Evolutionary conservation across 2,888 invertebrate genomes (phyloP).

Genomic region (Drosophila rellima): DNA sequence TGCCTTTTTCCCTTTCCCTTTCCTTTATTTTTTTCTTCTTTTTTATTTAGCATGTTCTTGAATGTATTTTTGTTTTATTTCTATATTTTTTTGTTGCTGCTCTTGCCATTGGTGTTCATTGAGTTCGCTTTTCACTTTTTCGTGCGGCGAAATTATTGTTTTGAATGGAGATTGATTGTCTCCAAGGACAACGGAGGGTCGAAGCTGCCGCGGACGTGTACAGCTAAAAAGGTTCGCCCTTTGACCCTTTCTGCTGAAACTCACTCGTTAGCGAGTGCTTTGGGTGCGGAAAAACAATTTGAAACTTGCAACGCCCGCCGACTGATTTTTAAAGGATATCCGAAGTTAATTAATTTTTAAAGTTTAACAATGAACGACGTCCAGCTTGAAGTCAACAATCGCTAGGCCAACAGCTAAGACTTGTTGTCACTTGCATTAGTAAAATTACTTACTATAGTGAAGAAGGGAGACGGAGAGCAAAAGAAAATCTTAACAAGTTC

Average conservation of each 20-base stretch:
- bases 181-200: slow-evolving; percentile 78
- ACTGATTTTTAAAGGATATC: slow-evolving; percentile 64
- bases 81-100: slow-evolving; percentile 25
- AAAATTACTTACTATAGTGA: no score
- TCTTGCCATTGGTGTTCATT: slow-evolving; percentile 52
- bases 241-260: slow-evolving; percentile 14
- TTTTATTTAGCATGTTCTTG: slow-evolving; percentile 34
- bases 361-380: slow-evolving; percentile 65
- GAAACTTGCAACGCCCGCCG: slow-evolving; percentile 39
- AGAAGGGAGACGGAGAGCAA: slow-evolving; percentile 1
- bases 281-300: slow-evolving; percentile 54
- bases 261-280: slow-evolving; percentile 50
- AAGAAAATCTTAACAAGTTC: slow-evolving; percentile 35
- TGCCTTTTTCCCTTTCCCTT: slow-evolving; percentile 31
- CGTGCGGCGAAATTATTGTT: slow-evolving; percentile 75
- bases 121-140: slow-evolving; percentile 72
- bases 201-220: slow-evolving; percentile 35
- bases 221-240: slow-evolving; percentile 53
- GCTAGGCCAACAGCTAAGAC: slow-evolving; percentile 4
- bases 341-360: slow-evolving; percentile 80
- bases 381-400: slow-evolving; percentile 61
- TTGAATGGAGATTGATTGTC: slow-evolving; percentile 83
- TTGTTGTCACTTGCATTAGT: slow-evolving; percentile 75
- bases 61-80: slow-evolving; percentile 26
- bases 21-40: slow-evolving; percentile 24